Conservation (phyloP, 2,797 vertebrate species). For the Dryobates pubescens region DNA sequence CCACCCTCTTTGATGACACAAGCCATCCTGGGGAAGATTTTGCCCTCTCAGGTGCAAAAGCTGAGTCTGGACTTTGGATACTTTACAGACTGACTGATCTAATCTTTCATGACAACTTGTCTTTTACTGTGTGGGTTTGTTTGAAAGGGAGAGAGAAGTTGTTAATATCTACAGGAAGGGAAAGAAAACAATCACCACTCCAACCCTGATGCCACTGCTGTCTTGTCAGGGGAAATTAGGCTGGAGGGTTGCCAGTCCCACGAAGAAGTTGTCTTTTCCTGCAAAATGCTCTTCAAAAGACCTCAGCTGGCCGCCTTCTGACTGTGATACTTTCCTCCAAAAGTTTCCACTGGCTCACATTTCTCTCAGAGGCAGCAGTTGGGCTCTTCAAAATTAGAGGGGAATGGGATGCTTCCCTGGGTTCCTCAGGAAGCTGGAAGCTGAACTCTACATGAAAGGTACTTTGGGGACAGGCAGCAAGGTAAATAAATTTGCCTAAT, state of each 20-base stretch:
- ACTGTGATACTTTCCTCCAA: conserved; percentile 27
- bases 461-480: background rate
- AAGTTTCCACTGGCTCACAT: conserved; percentile 34
- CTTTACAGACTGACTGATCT: background rate
- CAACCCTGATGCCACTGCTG: conserved; percentile 38
- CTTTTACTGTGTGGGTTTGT: background rate
- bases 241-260: background rate
- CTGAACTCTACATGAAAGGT: background rate
- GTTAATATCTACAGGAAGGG: conserved; percentile 9
- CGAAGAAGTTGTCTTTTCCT: conserved; percentile 56
- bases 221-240: conserved; percentile 47
- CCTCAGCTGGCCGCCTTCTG: conserved; percentile 53
- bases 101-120: conserved; percentile 37
- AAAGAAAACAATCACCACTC: conserved; percentile 37
- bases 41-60: background rate
- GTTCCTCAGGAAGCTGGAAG: conserved; percentile 4
- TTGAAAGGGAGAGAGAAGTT: conserved; percentile 27
- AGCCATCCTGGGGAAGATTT: background rate
- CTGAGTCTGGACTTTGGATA: background rate
- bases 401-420: background rate
- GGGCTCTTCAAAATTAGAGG: background rate
- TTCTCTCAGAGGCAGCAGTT: background rate
- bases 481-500: conserved; percentile 37
- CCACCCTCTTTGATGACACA: background rate
- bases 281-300: conserved; percentile 32